Conservation (phyloP, 2,888 invertebrate species). For the Boloria selene region DNA sequence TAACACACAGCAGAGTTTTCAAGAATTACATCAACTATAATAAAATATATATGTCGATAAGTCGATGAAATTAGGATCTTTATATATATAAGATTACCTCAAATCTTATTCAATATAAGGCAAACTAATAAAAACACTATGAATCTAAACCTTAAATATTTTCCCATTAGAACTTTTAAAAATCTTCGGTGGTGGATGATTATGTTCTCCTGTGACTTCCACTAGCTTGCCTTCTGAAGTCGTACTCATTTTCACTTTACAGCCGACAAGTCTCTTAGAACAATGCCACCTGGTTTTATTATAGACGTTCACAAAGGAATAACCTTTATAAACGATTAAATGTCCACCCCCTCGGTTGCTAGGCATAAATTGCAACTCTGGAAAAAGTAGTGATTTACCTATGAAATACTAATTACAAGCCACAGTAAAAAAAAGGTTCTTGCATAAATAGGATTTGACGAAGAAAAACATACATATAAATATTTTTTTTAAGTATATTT, state of each 20-base stretch:
- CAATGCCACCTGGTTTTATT: constrained; percentile 46
- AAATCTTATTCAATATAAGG: not conserved
- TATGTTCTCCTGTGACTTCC: constrained; percentile 38
- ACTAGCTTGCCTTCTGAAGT: constrained; percentile 16
- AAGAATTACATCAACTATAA: too few species aligned
- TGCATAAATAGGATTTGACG: too few species aligned
- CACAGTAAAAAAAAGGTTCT: too few species aligned
- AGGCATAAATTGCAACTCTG: constrained; percentile 26
- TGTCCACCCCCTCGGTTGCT: constrained; percentile 26
- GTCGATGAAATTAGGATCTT: too few species aligned
- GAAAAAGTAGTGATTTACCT: not conserved
- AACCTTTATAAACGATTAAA: constrained; percentile 30
- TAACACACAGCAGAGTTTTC: too few species aligned
- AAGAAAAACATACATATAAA: too few species aligned
- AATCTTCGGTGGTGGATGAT: constrained; percentile 47
- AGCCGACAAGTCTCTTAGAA: constrained; percentile 30
- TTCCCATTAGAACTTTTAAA: constrained; percentile 40
- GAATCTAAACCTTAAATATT: constrained; percentile 30
- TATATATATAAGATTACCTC: too few species aligned
- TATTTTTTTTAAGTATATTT: too few species aligned
- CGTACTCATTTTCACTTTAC: constrained; percentile 28
- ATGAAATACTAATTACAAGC: not conserved
- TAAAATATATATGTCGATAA: too few species aligned
- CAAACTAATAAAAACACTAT: too few species aligned
- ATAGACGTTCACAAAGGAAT: constrained; percentile 45